phyloP scores from a whole-genome alignment of 2,113 vertebrate species.

The Ciconia maguari region DNA sequence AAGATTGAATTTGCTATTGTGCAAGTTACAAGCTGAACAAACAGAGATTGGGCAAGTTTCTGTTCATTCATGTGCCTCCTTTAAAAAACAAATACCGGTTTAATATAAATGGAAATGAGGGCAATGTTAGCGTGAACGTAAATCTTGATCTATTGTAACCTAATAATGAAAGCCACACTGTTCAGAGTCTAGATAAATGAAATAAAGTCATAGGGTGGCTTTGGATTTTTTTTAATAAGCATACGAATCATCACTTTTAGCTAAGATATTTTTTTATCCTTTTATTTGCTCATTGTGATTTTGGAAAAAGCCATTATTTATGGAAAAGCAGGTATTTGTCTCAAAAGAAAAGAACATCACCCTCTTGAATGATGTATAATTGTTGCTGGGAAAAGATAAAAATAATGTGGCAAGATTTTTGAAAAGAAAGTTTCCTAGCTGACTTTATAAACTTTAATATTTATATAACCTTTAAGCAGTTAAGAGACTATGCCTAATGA shows the following conservation, averaged over 20 bases:
- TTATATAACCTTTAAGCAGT: conserved; percentile 66
- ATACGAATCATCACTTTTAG: conserved; percentile 46
- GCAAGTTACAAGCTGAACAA: conserved; percentile 81
- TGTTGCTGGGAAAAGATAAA: background rate
- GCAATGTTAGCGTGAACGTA: conserved; percentile 71
- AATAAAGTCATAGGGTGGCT: conserved; percentile 54
- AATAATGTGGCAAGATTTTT: conserved; percentile 19
- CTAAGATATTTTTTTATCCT: conserved; percentile 25
- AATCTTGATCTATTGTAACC: conserved; percentile 82
- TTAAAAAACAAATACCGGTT: conserved; percentile 81
- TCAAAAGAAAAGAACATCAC: background rate
- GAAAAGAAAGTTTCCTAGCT: conserved; percentile 14
- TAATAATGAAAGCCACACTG: conserved; percentile 75
- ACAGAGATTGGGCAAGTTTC: conserved; percentile 79
- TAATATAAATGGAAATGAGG: conserved; percentile 88
- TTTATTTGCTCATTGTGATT: conserved; percentile 20
- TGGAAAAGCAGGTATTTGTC: background rate
- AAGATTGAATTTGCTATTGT: conserved; percentile 79
- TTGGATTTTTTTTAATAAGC: conserved; percentile 30
- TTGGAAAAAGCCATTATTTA: conserved; percentile 4
- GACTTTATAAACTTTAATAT: conserved; percentile 61
- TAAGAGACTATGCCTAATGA: conserved; percentile 43
- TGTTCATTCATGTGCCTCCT: conserved; percentile 74
- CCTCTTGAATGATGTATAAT: background rate
- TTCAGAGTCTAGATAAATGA: conserved; percentile 70